Evolutionary conservation across 2,888 invertebrate genomes (phyloP), one percentile per base, ranked within the genome.

Genomic region (Pterostichus madidus): DNA sequence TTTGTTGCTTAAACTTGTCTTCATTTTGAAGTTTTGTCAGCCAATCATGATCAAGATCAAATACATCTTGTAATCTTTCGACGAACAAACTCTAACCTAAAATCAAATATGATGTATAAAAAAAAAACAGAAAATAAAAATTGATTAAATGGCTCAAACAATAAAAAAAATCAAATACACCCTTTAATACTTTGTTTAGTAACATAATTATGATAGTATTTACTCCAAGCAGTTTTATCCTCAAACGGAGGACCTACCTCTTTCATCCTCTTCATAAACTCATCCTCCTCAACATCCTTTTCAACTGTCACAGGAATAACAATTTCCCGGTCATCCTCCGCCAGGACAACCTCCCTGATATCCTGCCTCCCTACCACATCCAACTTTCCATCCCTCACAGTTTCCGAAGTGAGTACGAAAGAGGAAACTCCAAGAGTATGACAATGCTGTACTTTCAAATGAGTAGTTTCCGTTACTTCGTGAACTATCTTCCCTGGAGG

Each of bases 121-220:
- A 24, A 24, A 24, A 24, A 24, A 2, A 2, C 3, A 24, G 24
- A 24, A 3, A 24, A 24, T 24, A 3, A 24, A 24, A 24, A 24
- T 24, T 24, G 24, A 24, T 24, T 2, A 39, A 6, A 39, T 1
- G 39, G 7, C 39, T 3, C 39, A 39, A 39, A 35, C 3, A 35
- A 39, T 7, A 39, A 39, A 39, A 39, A 39, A 39, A 39, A 39
- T 87, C 87, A 92, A 86, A 92, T 89, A 88, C 92, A 92, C 84
- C 92, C 91, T 89, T 92, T 92, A 86, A 93, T 91, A 84, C 92
- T 92, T 87, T 92, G 92, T 86, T 92, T 92, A 86, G 92, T 92
- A 86, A 92, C 91, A 84, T 91, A 90, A 84, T 89, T 90, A 85
- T 90, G 90, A 86, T 88, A 88, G 85, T 91, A 92, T 86, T 89